Percentiles rank a stretch among this genome's conserved stretches.
These are phyloP conservation scores for Theocolax elegans DNA, from an alignment of 1,140 invertebrate species.

Conservation along the genomic window DNA sequence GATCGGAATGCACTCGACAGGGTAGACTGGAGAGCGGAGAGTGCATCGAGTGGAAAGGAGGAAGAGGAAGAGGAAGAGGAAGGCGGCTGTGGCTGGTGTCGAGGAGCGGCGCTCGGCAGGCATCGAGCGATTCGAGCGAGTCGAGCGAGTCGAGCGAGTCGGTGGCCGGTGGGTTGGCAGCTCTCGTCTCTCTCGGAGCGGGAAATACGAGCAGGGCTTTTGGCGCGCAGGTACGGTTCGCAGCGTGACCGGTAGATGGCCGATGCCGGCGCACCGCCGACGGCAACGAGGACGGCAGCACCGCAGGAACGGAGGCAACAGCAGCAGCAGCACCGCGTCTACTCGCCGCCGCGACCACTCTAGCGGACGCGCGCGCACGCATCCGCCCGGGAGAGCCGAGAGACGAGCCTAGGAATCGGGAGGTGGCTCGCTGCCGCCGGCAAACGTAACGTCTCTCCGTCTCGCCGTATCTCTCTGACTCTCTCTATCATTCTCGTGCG, in stretches of 20 bases:
- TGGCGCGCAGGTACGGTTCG: conserved; percentile 54
- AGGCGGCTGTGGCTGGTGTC: too few species aligned
- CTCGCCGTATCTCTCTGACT: too few species aligned
- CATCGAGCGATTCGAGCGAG: too few species aligned
- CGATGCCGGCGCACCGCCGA: conserved; percentile 51
- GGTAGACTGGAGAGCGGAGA: conserved; percentile 21
- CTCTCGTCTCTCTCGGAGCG: conserved; percentile 32
- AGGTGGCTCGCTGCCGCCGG: too few species aligned
- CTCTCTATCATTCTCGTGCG: too few species aligned
- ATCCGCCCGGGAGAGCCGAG: too few species aligned
- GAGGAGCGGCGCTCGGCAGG: too few species aligned
- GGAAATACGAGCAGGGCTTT: conserved; percentile 47
- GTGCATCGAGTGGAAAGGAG: conserved; percentile 23
- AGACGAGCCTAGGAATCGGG: too few species aligned
- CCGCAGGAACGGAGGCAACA: conserved; percentile 1
- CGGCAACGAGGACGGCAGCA: conserved; percentile 1
- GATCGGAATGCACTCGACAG: too few species aligned
- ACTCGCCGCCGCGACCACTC: too few species aligned
- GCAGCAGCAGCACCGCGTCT: neutral
- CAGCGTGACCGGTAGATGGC: conserved; percentile 60
- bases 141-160: neutral
- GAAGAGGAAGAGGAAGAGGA: conserved; percentile 21
- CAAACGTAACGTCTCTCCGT: too few species aligned
- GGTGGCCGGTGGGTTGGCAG: conserved; percentile 40
- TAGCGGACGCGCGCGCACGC: neutral